Evolutionary conservation across 2,888 invertebrate genomes (phyloP).

Genomic region (Tuta absoluta): DNA sequence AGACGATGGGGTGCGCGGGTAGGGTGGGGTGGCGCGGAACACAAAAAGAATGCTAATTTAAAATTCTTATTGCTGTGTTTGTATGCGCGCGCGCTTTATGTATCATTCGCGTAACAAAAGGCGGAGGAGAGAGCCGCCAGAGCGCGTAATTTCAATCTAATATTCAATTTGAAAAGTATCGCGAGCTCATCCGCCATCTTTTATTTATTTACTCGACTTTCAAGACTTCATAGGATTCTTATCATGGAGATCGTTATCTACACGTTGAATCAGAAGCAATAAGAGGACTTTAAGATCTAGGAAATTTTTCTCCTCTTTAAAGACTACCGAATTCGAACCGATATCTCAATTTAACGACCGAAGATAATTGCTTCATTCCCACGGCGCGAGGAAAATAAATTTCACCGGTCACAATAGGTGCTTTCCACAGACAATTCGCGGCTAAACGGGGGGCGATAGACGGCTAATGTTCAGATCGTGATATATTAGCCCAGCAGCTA

Average conservation of each 20-base stretch:
- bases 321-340: conserved; percentile 56
- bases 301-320: conserved; percentile 40
- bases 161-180: conserved; percentile 78
- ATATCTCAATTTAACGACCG: conserved; percentile 57
- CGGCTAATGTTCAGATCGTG: conserved; percentile 67
- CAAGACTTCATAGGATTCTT: conserved; percentile 47
- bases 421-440: conserved; percentile 66
- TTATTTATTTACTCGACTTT: conserved; percentile 67
- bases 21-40: conserved; percentile 67
- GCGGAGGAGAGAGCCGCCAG: conserved; percentile 70
- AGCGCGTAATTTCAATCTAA: conserved; percentile 80
- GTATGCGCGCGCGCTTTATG: conserved; percentile 79
- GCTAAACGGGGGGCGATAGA: conserved; percentile 66
- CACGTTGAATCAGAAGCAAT: too few relatives aligned
- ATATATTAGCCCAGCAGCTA: conserved; percentile 65
- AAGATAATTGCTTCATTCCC: conserved; percentile 69
- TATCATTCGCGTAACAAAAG: conserved; percentile 77
- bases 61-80: conserved; percentile 78
- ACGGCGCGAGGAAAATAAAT: conserved; percentile 67
- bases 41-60: conserved; percentile 82
- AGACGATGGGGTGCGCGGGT: conserved; percentile 70
- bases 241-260: neutral
- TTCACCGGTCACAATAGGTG: conserved; percentile 68
- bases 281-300: neutral
- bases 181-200: conserved; percentile 66